Conservation (phyloP, 92 coral and sea anemone species). For the Siderastrea radians region DNA sequence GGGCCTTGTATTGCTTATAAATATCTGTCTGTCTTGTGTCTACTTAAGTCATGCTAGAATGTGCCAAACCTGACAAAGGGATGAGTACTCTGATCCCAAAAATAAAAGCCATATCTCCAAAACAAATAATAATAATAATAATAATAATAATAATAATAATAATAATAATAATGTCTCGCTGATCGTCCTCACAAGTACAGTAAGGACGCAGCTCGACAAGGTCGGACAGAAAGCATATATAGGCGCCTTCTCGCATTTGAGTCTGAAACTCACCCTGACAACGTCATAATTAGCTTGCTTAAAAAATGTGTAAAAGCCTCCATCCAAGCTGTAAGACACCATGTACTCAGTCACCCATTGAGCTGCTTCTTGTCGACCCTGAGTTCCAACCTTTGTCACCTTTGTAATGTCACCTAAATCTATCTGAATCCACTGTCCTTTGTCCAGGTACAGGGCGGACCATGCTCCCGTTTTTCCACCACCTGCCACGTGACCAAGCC, state of each 20-base stretch:
- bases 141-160: no score
- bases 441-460: neutral
- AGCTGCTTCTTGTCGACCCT: neutral
- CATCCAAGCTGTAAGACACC: conserved; percentile 6
- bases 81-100: no score
- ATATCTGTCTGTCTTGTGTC: no score
- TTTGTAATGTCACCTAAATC: neutral
- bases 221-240: neutral
- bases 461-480: neutral
- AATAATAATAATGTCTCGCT: no score
- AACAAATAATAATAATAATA: no score
- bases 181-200: no score
- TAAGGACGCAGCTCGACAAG: no score
- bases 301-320: neutral
- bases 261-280: no score
- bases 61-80: no score
- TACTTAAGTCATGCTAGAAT: no score
- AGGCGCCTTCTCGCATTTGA: neutral
- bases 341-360: neutral
- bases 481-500: neutral
- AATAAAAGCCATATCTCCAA: no score
- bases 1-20: no score
- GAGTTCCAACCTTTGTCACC: neutral
- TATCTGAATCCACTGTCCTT: neutral
- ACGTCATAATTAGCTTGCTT: neutral